Evolutionary conservation across 2,797 vertebrate genomes (phyloP).

Genomic region (Lophius americanus): DNA sequence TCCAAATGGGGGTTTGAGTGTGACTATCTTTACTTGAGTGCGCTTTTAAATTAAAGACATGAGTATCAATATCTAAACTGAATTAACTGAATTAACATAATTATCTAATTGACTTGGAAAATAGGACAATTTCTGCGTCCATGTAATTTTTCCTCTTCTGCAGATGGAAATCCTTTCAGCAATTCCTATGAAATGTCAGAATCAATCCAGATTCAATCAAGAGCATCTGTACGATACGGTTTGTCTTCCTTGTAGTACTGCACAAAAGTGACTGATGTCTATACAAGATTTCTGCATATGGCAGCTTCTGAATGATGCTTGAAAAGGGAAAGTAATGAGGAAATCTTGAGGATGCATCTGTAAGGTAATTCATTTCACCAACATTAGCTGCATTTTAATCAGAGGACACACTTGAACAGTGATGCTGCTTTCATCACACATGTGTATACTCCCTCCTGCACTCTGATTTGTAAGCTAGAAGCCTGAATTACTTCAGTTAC

Average conservation of each 20-base stretch:
- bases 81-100: too few relatives aligned
- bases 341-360: slow-evolving; percentile 27
- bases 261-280: background rate
- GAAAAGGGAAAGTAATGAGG: slow-evolving; percentile 5
- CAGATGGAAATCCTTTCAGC: background rate
- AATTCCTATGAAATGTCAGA: background rate
- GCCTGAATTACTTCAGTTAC: slow-evolving; percentile 15
- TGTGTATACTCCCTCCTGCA: slow-evolving; percentile 48
- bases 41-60: too few relatives aligned
- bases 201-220: background rate
- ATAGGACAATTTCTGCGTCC: too few relatives aligned
- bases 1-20: too few relatives aligned
- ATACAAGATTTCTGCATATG: background rate
- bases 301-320: background rate
- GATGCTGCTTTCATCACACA: slow-evolving; percentile 61
- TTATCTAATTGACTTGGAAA: too few relatives aligned
- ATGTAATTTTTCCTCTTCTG: background rate
- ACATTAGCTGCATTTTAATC: slow-evolving; percentile 62
- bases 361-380: slow-evolving; percentile 19
- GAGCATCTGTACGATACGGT: background rate
- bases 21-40: too few relatives aligned
- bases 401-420: slow-evolving; percentile 60
- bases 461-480: slow-evolving; percentile 46
- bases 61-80: too few relatives aligned
- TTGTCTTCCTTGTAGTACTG: background rate